Evolutionary conservation across 2,113 vertebrate genomes (phyloP).

Genomic region (Apodemus sylvaticus): DNA sequence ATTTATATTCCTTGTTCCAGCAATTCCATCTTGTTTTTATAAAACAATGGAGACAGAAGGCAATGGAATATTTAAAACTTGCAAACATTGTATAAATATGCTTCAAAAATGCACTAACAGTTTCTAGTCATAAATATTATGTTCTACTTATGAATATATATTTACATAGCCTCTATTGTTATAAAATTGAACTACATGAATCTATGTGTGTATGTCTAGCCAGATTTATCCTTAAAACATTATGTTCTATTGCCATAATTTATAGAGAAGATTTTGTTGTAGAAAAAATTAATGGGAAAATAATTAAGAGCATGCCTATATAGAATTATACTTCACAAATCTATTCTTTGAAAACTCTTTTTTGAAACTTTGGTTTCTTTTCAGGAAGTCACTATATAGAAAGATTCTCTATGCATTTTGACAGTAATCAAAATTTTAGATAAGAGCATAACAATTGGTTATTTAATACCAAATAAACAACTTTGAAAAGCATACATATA

Average conservation of each 20-base stretch:
- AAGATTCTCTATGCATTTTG: not conserved
- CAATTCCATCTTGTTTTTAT: constrained; percentile 69
- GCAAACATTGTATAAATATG: constrained; percentile 30
- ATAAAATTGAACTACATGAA: not conserved
- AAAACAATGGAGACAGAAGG: constrained; percentile 66
- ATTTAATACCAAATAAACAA: not conserved
- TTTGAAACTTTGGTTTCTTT: not conserved
- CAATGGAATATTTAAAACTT: constrained; percentile 72
- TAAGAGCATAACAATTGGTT: not conserved
- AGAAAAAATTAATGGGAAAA: not conserved
- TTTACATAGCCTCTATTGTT: not conserved
- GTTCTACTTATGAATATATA: not conserved
- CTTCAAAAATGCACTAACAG: not conserved
- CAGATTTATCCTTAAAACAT: not conserved
- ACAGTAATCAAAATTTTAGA: not conserved
- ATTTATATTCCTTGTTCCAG: constrained; percentile 52
- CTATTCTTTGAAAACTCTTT: not conserved
- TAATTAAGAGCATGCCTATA: not conserved
- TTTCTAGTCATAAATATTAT: not conserved
- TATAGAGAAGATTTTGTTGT: not conserved
- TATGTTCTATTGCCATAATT: not conserved
- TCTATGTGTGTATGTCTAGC: not conserved
- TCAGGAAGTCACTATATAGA: not conserved
- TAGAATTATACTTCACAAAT: not conserved
- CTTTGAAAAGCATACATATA: not conserved